Base-by-base conservation (phyloP, 2,888 invertebrate species). In the Oegoconia quadripuncta region DNA sequence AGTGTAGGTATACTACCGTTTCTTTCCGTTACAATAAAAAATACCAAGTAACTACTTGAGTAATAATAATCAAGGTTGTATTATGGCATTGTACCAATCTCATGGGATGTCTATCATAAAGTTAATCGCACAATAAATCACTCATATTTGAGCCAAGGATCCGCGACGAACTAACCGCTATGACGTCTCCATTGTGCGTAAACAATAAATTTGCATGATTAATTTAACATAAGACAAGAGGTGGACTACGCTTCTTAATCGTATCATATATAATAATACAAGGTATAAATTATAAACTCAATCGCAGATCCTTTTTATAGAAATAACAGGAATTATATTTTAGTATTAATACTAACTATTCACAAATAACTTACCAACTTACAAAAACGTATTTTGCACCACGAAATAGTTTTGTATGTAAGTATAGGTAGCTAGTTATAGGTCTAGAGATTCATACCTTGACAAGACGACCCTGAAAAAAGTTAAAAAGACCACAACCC, bases 131-230 rank as follows among this genome's bases (percentile, higher is more conserved):
- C 45, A 52, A 55, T 59, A 64, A 65, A 63, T 59, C 55, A 57
- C 46, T 46, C 46, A 42, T 46, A 64, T 67, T 68, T 55, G 51
- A 57, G 36, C 53, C 67, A 61, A 67, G 64, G 65, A 39, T 52
- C 32, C 37, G 12, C 37, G 37, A 34, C 47, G 9, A 45, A 42
- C 32, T 49, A 48, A 62, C 3, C 56, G 54, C 52, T 59, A 40
- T 49, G 48, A 61, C 58, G 55, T 54, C 59, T 63, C 58, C 62
- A 70, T 63, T 58, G 52, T 69, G 52, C 56, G 54, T 65, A 55
- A 64, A 58, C 46, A 53, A 44, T 41, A 39, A 51, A 64, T 66
- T 64, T 58, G 48, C 64, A 66, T 64, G 56, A 39, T 50, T 33
- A 23, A 33, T 33, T 23, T 14, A 33, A 33, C 33, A 23, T 9